Conservation (phyloP, 2,888 invertebrate species). For the Drosophila subquinaria region DNA sequence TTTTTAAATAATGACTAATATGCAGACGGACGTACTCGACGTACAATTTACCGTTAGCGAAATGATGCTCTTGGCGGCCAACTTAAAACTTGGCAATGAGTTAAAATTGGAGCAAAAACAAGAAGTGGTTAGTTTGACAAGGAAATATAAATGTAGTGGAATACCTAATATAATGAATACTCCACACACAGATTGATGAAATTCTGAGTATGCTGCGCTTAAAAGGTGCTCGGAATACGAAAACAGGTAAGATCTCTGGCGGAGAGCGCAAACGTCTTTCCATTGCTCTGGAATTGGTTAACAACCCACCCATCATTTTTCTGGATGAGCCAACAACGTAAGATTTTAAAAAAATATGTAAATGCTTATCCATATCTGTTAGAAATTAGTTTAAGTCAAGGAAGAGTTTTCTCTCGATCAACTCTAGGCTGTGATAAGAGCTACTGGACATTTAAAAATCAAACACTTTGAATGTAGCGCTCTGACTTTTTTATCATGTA, state of each 20-base stretch:
- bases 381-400: too few relatives aligned
- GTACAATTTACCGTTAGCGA: constrained; percentile 95
- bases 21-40: constrained; percentile 91
- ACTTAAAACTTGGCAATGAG: constrained; percentile 92
- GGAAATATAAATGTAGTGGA: background rate
- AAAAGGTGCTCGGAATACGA: constrained; percentile 90
- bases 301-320: constrained; percentile 97
- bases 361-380: background rate
- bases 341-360: constrained; percentile 64
- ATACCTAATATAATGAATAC: background rate
- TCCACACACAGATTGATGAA: constrained; percentile 91
- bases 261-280: constrained; percentile 97
- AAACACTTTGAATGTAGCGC: too few relatives aligned
- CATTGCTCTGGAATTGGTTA: constrained; percentile 95
- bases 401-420: too few relatives aligned
- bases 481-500: background rate
- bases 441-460: too few relatives aligned
- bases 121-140: constrained; percentile 88
- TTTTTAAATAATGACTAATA: background rate
- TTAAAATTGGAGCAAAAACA: constrained; percentile 88
- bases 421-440: too few relatives aligned
- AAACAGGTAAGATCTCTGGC: constrained; percentile 92
- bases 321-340: constrained; percentile 99
- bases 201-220: constrained; percentile 93
- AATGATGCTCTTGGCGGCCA: constrained; percentile 94